Conservation (phyloP, 2,797 vertebrate species). For the Sciaenops ocellatus region DNA sequence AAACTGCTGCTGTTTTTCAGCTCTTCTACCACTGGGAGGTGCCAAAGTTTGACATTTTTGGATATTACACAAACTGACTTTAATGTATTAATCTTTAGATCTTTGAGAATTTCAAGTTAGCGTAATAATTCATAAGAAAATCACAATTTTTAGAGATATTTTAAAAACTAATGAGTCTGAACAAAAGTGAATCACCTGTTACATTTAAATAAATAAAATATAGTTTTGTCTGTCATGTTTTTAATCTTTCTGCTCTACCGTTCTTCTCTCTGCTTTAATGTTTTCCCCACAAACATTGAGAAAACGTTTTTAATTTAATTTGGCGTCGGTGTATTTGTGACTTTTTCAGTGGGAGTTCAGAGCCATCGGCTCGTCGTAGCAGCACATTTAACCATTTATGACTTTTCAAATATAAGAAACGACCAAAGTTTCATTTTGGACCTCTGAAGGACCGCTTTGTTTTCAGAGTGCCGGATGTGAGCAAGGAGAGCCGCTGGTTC, state of each 20-base stretch:
- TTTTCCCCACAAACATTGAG: neutral
- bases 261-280: neutral
- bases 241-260: neutral
- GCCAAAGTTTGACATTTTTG: neutral
- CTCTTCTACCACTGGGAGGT: neutral
- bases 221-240: neutral
- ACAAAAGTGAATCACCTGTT: neutral
- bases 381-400: neutral
- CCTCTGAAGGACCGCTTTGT: constrained; percentile 10
- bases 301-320: neutral
- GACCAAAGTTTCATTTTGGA: constrained; percentile 10
- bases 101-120: neutral
- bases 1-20: too few relatives aligned
- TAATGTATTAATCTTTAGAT: neutral
- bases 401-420: neutral
- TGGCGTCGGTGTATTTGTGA: neutral
- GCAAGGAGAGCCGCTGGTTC: constrained; percentile 12
- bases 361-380: neutral
- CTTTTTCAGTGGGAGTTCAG: neutral
- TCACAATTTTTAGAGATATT: neutral
- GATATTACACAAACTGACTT: neutral
- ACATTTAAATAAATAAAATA: accelerated
- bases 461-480: constrained; percentile 34
- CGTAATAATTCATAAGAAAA: neutral
- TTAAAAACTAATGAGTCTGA: neutral